Percentiles rank a stretch among this genome's conserved stretches.
These are phyloP conservation scores for Takifugu ocellatus DNA, from an alignment of 2,797 vertebrate genomes.

Conservation along the genomic window DNA sequence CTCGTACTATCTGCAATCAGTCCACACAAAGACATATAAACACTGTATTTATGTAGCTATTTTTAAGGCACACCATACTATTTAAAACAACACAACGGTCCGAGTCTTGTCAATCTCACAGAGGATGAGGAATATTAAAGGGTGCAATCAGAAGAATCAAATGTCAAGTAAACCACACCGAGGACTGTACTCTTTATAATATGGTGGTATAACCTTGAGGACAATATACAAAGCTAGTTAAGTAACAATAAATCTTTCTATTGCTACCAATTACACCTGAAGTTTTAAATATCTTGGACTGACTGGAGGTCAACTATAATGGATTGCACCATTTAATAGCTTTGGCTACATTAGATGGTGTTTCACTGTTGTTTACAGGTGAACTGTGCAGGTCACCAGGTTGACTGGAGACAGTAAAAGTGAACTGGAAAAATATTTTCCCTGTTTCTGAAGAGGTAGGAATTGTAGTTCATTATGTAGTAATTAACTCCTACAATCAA, in stretches of 20 bases:
- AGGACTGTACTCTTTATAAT: background rate
- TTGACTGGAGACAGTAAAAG: slow-evolving; percentile 14
- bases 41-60: slow-evolving; percentile 8
- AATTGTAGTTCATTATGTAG: no score
- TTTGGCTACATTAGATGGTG: slow-evolving; percentile 31
- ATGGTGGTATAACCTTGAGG: no score
- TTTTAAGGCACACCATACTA: slow-evolving; percentile 13
- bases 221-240: no score
- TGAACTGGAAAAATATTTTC: background rate
- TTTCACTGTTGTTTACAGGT: slow-evolving; percentile 40
- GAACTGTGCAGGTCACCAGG: slow-evolving; percentile 60
- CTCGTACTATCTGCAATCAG: background rate
- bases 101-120: slow-evolving; percentile 7
- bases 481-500: no score
- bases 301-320: background rate
- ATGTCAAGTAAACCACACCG: background rate
- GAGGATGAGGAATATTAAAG: slow-evolving; percentile 68
- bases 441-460: background rate
- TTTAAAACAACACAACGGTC: slow-evolving; percentile 18
- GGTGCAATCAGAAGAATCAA: slow-evolving; percentile 64
- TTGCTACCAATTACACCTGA: background rate
- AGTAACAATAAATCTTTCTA: no score
- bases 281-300: no score
- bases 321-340: slow-evolving; percentile 79
- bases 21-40: slow-evolving; percentile 20